A percentile compares a stretch with the other conserved stretches of the same genome.
Evolutionary conservation across 2,888 invertebrate genomes (phyloP).

Genomic region (Rhaphigaster nebulosa): DNA sequence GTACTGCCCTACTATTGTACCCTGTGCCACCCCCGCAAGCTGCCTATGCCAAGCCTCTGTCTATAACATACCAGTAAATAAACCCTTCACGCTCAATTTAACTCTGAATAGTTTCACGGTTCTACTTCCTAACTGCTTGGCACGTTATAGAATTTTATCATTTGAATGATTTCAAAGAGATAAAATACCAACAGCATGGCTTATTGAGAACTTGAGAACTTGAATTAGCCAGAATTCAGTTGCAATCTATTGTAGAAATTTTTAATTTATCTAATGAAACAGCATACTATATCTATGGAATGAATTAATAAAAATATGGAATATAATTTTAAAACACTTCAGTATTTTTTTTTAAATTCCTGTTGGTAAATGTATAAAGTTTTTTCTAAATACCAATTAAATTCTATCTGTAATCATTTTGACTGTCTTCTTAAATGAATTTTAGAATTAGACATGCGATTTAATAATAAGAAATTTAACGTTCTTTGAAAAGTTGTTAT

Average conservation of each 20-base stretch:
- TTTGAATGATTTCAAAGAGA: not conserved
- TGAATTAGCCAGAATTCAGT: not conserved
- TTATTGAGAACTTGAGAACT: not conserved
- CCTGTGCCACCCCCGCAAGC: slow-evolving; percentile 30
- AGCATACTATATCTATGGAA: no score
- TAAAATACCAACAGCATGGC: not conserved
- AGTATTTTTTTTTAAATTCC: no score
- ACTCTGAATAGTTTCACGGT: not conserved
- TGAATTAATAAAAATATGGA: no score
- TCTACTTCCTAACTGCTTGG: not conserved
- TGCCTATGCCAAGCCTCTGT: not conserved
- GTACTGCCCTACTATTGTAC: not conserved
- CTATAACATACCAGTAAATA: not conserved
- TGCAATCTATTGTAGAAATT: not conserved
- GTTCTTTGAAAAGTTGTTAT: no score
- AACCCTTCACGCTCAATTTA: slow-evolving; percentile 30
- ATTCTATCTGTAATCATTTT: no score
- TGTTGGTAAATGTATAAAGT: no score
- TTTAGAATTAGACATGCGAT: no score
- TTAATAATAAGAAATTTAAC: no score
- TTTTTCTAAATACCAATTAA: no score
- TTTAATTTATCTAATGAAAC: no score
- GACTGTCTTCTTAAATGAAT: no score
- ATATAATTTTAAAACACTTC: no score
- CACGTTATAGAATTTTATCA: not conserved